Base-by-base conservation (phyloP, 2,113 vertebrate species). In the Cochlearius cochlearius region DNA sequence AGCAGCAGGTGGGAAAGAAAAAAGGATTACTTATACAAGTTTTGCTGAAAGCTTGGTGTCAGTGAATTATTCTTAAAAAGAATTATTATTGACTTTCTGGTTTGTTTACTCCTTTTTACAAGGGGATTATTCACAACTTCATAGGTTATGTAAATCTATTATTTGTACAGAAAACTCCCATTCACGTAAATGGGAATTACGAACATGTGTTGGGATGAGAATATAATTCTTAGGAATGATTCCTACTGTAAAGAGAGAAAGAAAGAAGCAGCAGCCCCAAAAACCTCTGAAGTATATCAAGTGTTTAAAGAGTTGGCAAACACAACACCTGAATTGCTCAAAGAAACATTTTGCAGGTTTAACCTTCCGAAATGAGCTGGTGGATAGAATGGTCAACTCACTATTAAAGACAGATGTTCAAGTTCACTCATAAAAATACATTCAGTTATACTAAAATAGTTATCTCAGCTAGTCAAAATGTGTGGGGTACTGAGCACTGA, bases 1-100 rank as follows among this genome's bases (percentile, higher is more conserved):
- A 98, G 98, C 98, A 99, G 99, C 99, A 99, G 92, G 91, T 93
- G 86, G 97, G 95, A 98, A 96, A 98, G 80, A 97, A 93, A 98
- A 96, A 96, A 98, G 86, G 36, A 97, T 98, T 97, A 98, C 72
- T 97, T 95, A 98, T 74, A 95, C 52, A 96, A 90, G 81, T 95
- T 93, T 92, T 41, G 53, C 66, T 89, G 47, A 92, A 96, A 84
- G 69, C 71, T 94, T 71, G 59, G 55, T 55, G 85, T 68, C 75
- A 85, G 32, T 83, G 79, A 97, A 92, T 91, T 83, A 87, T 15
- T 77, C 52, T 55, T 69, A 75, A 21, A 92, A 80, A 55, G 27
- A 81, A 93, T 66, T 68, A 72, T 47, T 73, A 82, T 4, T 39
- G 36, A 79, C 30, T 60, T 68, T 21, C 34, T 67, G 36, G 19